Evolutionary conservation across 2,113 vertebrate species (phyloP), one percentile per base, ranked within the genome.

Genomic region (Australoheros scitulus): DNA sequence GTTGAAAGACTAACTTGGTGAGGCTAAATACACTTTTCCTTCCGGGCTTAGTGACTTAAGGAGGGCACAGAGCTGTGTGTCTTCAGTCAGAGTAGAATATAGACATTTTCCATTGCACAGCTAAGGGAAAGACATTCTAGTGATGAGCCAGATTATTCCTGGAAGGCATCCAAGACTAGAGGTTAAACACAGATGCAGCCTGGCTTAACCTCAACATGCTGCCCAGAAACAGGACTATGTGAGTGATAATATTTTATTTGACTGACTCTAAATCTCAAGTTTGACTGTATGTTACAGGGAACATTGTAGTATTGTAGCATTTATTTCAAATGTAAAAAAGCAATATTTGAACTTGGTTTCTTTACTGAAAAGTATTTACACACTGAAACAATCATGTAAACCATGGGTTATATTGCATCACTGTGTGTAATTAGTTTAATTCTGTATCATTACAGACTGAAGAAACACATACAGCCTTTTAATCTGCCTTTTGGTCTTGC

Each of bases 101-200:
- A 79, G 29, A 34, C 8, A 1, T 72, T 82, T 89, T 89, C 87
- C 85, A 61, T 88, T 76, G 57, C 63, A 29, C 7, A 26, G 24
- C 20, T n/a, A 55, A 52, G 70, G 56, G 26, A 36, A 82, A 80
- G 68, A 15, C 22, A 36, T 61, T 75, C 18, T 58, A 34, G 11
- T 6, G 2, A 47, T 17, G 61, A 65, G 60, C 41, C 18, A 52
- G 43, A 68, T 81, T 77, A 43, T 34, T 24, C 61, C 58, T 84
- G 59, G 82, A 64, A 43, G 32, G 9, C 18, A 64, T 50, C 72
- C 81, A 82, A 72, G 47, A 29, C n/a, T 22, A 13, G 17, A 52
- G 56, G 52, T 65, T 83, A 43, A 17, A 41, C 60, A 34, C 1
- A 2, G 52, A 79, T 20, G 52, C 59, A n/a, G 14, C n/a, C 14